Evolutionary conservation across 1,140 invertebrate genomes (phyloP).

Genomic region (Nephila pilipes): DNA sequence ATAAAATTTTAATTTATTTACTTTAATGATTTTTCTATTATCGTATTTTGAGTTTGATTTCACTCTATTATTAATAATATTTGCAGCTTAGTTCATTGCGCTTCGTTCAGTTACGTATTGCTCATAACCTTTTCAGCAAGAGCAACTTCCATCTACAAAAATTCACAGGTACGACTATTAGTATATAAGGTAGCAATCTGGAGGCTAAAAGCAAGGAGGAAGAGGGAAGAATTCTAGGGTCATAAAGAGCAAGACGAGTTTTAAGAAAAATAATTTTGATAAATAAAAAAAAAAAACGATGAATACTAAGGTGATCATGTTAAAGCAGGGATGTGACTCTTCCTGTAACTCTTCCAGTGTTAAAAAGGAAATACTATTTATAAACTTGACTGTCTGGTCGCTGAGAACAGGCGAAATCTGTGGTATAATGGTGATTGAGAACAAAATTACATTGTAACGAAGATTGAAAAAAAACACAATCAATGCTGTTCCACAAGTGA

Average conservation of each 20-base stretch:
- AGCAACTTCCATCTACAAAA: background rate
- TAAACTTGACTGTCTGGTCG: slow-evolving; percentile 35
- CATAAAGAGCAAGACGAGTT: slow-evolving; percentile 11
- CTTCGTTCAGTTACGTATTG: too few species aligned
- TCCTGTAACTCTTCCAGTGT: background rate
- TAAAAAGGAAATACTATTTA: slow-evolving; percentile 23
- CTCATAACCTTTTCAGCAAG: background rate
- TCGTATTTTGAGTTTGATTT: too few species aligned
- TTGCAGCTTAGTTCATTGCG: too few species aligned
- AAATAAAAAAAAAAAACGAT: background rate
- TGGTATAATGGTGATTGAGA: slow-evolving; percentile 29
- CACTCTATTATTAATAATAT: too few species aligned
- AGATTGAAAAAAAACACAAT: too few species aligned
- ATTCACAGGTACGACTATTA: background rate
- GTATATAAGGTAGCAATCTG: background rate
- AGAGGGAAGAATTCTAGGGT: background rate
- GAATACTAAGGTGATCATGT: background rate
- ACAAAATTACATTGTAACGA: slow-evolving; percentile 23
- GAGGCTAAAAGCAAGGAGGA: background rate
- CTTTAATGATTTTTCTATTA: too few species aligned
- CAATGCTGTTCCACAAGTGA: background rate
- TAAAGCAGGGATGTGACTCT: slow-evolving; percentile 29
- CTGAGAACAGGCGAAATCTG: slow-evolving; percentile 32
- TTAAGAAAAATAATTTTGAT: background rate
- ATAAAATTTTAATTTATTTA: too few species aligned